These are phyloP conservation scores for Amblyraja radiata DNA, from an alignment of 2,797 vertebrate genomes.

Conservation along the genomic window DNA sequence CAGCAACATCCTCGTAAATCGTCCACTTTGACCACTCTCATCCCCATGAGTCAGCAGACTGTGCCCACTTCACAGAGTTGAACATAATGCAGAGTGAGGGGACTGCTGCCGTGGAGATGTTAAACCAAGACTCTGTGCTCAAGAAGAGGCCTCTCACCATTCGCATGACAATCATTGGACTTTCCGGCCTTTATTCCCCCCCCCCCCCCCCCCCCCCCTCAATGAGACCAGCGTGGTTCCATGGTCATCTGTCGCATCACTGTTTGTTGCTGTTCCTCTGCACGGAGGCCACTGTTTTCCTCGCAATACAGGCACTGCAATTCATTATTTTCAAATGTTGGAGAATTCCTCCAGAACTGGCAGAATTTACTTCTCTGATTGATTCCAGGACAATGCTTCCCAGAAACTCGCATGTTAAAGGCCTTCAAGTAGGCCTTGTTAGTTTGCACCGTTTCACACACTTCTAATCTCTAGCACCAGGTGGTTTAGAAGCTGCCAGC, in stretches of 20 bases:
- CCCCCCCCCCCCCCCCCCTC: too few relatives aligned
- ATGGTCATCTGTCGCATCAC: neutral
- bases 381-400: too few relatives aligned
- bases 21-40: too few relatives aligned
- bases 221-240: neutral
- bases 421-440: neutral
- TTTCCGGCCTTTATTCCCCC: neutral
- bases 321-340: neutral
- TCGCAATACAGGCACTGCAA: neutral
- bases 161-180: neutral
- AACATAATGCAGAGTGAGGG: neutral
- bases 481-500: neutral
- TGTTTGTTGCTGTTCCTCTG: neutral
- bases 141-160: neutral
- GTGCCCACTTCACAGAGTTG: neutral
- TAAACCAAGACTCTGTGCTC: neutral
- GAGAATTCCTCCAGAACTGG: neutral
- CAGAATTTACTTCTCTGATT: neutral
- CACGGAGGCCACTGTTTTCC: neutral
- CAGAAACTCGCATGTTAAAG: conserved; percentile 13
- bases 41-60: neutral
- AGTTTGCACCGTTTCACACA: neutral
- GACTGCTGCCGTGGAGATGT: too few relatives aligned
- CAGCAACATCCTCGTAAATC: too few relatives aligned
- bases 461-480: neutral